These are phyloP conservation scores for Drosophila siamana DNA, from an alignment of 2,888 invertebrate species.

Conservation along the genomic window DNA sequence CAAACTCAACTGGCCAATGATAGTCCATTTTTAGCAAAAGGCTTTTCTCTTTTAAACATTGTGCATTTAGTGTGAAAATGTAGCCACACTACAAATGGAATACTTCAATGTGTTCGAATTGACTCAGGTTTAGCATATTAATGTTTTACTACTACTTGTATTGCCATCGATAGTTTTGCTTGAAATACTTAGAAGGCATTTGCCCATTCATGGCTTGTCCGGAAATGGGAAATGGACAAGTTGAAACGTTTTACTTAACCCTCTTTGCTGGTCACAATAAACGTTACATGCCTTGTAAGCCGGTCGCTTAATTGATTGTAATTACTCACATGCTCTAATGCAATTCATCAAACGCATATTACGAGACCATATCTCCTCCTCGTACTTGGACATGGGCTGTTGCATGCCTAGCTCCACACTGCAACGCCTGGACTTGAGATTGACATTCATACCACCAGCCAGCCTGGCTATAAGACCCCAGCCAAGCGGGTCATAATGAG, in stretches of 20 bases:
- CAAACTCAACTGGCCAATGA: conserved; percentile 57
- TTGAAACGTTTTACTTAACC: not conserved
- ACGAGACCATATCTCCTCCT: conserved; percentile 2
- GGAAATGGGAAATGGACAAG: not conserved
- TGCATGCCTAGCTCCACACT: conserved; percentile 5
- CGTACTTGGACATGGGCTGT: not conserved
- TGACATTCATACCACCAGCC: too few species aligned
- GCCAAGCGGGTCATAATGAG: conserved; percentile 52
- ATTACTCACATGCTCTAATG: conserved; percentile 58
- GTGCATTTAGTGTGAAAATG: conserved; percentile 36
- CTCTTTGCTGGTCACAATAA: not conserved
- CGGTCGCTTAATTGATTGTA: conserved; percentile 46
- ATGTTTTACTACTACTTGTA: not conserved
- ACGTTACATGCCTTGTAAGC: not conserved
- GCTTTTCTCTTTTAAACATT: conserved; percentile 38
- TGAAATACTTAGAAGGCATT: not conserved
- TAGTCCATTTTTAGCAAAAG: conserved; percentile 28
- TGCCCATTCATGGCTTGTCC: not conserved
- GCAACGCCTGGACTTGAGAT: not conserved
- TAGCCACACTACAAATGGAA: not conserved
- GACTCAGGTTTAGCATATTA: not conserved
- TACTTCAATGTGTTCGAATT: not conserved
- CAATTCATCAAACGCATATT: conserved; percentile 59
- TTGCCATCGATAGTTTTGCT: too few species aligned
- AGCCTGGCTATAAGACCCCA: conserved; percentile 16